Evolutionary conservation across 1,140 invertebrate genomes (phyloP).

Genomic region (Neodiprion virginianus): DNA sequence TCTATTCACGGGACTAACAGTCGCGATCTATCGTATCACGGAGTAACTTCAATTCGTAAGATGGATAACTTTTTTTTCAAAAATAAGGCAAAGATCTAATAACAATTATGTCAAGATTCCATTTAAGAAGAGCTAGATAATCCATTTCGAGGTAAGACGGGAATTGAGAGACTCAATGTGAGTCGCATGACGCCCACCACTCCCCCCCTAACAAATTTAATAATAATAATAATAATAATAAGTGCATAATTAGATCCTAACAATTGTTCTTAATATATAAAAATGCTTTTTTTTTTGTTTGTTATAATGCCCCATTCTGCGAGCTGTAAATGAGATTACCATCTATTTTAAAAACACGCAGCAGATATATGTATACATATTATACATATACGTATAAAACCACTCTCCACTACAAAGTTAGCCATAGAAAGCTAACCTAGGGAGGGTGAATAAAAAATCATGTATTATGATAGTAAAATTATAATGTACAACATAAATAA

Average conservation of each 20-base stretch:
- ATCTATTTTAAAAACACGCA: not conserved
- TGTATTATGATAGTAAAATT: not conserved
- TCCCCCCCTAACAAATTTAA: not conserved
- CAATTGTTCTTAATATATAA: not conserved
- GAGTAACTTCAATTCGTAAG: too few species aligned
- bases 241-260: not conserved
- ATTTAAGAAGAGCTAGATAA: too few species aligned
- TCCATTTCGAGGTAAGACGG: not conserved
- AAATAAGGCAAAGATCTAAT: too few species aligned
- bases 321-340: not conserved
- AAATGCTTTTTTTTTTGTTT: not conserved
- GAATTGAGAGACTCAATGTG: slow-evolving; percentile 42
- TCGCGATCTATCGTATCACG: too few species aligned
- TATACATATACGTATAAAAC: not conserved
- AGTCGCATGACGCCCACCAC: slow-evolving; percentile 25
- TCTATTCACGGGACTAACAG: too few species aligned
- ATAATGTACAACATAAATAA: slow-evolving; percentile 2
- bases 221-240: not conserved
- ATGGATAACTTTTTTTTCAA: too few species aligned
- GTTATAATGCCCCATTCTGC: not conserved
- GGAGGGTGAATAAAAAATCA: not conserved
- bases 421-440: not conserved
- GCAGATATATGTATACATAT: not conserved
- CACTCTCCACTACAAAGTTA: not conserved
- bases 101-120: too few species aligned